phyloP scores from a whole-genome alignment of 2,888 invertebrate species.

The Entomobrya multifasciata region DNA sequence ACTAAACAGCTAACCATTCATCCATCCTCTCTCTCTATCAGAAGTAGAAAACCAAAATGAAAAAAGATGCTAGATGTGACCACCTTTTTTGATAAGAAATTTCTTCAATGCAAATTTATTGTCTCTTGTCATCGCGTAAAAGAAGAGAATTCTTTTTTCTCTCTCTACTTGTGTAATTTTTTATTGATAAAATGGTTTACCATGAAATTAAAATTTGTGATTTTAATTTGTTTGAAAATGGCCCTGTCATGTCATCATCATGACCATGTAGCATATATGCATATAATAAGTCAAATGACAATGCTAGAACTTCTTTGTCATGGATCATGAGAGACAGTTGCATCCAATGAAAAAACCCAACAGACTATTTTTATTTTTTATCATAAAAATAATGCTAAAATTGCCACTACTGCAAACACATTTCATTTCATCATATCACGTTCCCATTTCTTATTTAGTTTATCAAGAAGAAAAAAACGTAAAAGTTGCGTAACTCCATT shows the following conservation, averaged over 20 bases:
- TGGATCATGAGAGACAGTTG: not conserved
- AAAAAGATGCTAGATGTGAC: constrained; percentile 31
- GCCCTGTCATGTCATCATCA: too few relatives aligned
- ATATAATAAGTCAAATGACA: too few relatives aligned
- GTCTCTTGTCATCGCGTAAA: too few relatives aligned
- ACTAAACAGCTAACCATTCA: constrained; percentile 64
- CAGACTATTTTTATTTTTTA: not conserved
- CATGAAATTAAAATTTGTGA: constrained; percentile 20
- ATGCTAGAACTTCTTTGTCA: not conserved
- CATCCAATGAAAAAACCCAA: too few relatives aligned
- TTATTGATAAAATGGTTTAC: not conserved
- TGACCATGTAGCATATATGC: too few relatives aligned
- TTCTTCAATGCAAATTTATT: not conserved
- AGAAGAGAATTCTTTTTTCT: not conserved
- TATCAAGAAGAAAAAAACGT: too few relatives aligned
- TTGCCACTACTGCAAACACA: too few relatives aligned
- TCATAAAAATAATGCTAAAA: not conserved
- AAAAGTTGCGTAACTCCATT: not conserved
- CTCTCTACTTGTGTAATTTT: not conserved
- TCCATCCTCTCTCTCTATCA: constrained; percentile 2
- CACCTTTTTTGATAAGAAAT: not conserved
- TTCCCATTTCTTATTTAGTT: too few relatives aligned
- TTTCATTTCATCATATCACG: too few relatives aligned
- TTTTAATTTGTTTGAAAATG: constrained; percentile 17
- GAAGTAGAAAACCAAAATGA: constrained; percentile 27